Percentiles rank a stretch among this genome's conserved stretches.
Conservation (phyloP, 2,888 invertebrate genomes). For the Ectemnius lituratus region DNA sequence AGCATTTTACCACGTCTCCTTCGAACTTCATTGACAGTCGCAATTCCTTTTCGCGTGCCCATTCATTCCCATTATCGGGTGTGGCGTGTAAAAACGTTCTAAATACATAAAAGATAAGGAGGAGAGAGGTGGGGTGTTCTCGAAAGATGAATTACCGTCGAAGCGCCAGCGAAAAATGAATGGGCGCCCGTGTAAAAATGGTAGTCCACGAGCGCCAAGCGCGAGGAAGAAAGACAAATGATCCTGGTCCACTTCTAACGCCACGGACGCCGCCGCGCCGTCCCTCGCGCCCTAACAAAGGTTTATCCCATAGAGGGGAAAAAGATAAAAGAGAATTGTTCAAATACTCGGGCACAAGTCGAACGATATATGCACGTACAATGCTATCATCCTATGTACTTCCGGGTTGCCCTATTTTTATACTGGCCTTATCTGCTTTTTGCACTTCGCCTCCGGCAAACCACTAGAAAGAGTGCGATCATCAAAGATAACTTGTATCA, state of each 20-base stretch:
- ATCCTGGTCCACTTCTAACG: background rate
- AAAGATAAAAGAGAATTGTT: background rate
- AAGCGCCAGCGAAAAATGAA: conserved; percentile 3
- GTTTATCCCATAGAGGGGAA: background rate
- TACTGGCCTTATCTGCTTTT: background rate
- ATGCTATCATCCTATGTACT: background rate
- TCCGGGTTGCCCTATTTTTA: background rate
- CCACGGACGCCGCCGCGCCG: too few relatives aligned
- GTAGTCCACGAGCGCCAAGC: background rate
- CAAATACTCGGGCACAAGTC: background rate
- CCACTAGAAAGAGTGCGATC: too few relatives aligned
- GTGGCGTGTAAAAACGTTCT: conserved; percentile 1
- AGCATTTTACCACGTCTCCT: too few relatives aligned
- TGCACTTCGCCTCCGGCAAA: background rate
- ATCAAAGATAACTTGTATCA: too few relatives aligned
- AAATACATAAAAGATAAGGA: conserved; percentile 1
- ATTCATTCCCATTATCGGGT: conserved; percentile 2
- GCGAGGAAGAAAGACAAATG: conserved; percentile 6
- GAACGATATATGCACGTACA: conserved; percentile 18
- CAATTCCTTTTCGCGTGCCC: background rate
- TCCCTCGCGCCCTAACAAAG: background rate
- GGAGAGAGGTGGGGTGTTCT: background rate
- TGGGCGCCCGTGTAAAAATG: conserved; percentile 7
- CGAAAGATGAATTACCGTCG: background rate
- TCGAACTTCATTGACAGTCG: background rate